phyloP scores from a whole-genome alignment of 2,113 vertebrate genomes.

The Corvus cornix region DNA sequence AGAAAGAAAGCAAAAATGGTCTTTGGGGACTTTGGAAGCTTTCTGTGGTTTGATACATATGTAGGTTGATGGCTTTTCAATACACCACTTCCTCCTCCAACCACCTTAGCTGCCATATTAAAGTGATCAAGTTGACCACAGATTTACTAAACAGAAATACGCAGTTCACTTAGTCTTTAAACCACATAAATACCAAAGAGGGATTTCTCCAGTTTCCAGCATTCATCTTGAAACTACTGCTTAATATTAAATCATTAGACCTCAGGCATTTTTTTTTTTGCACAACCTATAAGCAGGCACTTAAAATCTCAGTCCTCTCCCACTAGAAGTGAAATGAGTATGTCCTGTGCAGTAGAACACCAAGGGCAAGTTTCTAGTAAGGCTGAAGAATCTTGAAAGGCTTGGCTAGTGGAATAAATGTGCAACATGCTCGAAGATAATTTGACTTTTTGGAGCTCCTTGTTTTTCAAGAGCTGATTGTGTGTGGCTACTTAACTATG shows the following conservation, averaged over 20 bases:
- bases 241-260: conserved; percentile 55
- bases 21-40: conserved; percentile 47
- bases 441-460: neutral
- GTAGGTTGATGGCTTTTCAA: conserved; percentile 57
- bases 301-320: conserved; percentile 4
- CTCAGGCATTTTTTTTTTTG: conserved; percentile 11
- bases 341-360: neutral
- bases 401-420: neutral
- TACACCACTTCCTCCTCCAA: conserved; percentile 45
- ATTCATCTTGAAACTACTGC: conserved; percentile 45
- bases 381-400: neutral
- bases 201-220: conserved; percentile 53
- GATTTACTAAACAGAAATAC: conserved; percentile 67
- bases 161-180: conserved; percentile 56
- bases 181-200: conserved; percentile 66
- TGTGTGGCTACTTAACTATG: neutral
- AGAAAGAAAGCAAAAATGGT: conserved; percentile 35
- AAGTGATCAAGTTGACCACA: conserved; percentile 72
- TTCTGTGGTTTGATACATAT: conserved; percentile 60
- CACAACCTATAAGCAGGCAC: neutral
- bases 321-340: neutral
- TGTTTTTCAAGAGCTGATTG: neutral
- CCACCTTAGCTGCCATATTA: conserved; percentile 62
- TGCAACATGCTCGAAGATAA: neutral
- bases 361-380: neutral